A percentile compares a stretch with the other conserved stretches of the same genome.
phyloP scores from a whole-genome alignment of 2,797 vertebrate genomes.

The Acanthurus lineatus region DNA sequence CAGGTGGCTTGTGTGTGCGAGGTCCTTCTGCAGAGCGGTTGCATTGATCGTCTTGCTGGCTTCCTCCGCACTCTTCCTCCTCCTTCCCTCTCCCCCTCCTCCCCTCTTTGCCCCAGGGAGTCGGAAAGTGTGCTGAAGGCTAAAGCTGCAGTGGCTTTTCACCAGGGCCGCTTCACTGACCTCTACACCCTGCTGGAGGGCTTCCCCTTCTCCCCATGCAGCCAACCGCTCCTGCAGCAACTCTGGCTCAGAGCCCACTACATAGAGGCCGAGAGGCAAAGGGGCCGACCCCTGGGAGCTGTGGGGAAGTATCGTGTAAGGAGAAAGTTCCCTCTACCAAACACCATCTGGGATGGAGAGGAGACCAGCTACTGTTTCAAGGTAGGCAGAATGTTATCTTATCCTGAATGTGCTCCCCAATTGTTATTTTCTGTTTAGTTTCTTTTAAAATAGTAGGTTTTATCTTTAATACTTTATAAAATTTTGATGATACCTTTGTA shows the following conservation, averaged over 20 bases:
- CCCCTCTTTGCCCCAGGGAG: conserved; percentile 40
- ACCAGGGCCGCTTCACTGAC: conserved; percentile 79
- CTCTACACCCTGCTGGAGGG: conserved; percentile 80
- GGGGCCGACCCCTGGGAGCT: conserved; percentile 81
- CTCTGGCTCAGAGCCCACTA: conserved; percentile 84
- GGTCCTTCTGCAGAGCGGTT: conserved; percentile 81
- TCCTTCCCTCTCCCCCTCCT: conserved; percentile 45
- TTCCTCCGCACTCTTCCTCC: conserved; percentile 78
- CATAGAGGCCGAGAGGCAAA: conserved; percentile 79
- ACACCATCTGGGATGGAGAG: conserved; percentile 86
- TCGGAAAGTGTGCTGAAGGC: conserved; percentile 81
- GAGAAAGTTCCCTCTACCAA: conserved; percentile 81
- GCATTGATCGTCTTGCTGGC: conserved; percentile 76
- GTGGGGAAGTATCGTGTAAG: conserved; percentile 85
- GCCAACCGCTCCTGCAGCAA: conserved; percentile 83
- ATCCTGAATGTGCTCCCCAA: too few species aligned
- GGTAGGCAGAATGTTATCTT: conserved; percentile 51
- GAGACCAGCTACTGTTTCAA: conserved; percentile 86
- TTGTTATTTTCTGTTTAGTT: too few species aligned
- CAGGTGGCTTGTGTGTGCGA: conserved; percentile 84
- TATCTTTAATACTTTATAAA: neutral
- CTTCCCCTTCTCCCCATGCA: conserved; percentile 77
- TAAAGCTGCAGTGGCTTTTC: conserved; percentile 79
- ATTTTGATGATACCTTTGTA: too few species aligned
- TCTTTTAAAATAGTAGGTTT: too few species aligned